These are phyloP conservation scores for Hydrozoanthus gracilis DNA, from an alignment of 92 coral and sea anemone genomes.

Conservation along the genomic window DNA sequence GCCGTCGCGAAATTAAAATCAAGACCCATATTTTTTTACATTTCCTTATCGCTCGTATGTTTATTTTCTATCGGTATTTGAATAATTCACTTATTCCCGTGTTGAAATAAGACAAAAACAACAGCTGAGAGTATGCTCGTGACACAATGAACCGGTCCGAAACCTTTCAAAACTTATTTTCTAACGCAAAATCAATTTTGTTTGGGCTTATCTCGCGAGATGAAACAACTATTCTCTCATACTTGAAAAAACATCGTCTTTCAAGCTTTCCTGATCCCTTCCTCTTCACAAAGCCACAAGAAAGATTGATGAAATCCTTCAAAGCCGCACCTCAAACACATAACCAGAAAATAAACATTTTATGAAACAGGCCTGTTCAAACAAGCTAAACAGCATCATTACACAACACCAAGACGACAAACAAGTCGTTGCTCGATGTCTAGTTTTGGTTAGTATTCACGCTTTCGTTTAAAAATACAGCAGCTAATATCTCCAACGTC, in stretches of 20 bases:
- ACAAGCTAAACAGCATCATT: slow-evolving; percentile 24
- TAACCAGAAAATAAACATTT: slow-evolving; percentile 46
- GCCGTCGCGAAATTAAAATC: slow-evolving; percentile 20
- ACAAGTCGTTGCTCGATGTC: slow-evolving; percentile 19
- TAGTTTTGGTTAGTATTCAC: slow-evolving; percentile 22
- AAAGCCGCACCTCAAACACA: slow-evolving; percentile 51
- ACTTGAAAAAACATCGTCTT: slow-evolving; percentile 40
- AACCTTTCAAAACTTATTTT: slow-evolving; percentile 13
- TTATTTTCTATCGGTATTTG: slow-evolving; percentile 10
- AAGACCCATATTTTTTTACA: neutral
- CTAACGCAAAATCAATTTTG: neutral
- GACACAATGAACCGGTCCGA: neutral
- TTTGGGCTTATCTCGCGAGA: slow-evolving; percentile 32
- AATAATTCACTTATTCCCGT: slow-evolving; percentile 16
- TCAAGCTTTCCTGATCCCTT: slow-evolving; percentile 36
- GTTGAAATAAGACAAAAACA: neutral
- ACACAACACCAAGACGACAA: slow-evolving; percentile 30
- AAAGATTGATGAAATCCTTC: slow-evolving; percentile 30
- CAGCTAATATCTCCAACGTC: neutral
- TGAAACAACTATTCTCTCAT: slow-evolving; percentile 14
- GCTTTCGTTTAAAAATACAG: slow-evolving; percentile 33
- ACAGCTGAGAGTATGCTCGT: neutral
- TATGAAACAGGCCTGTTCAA: slow-evolving; percentile 16
- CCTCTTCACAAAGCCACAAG: slow-evolving; percentile 43
- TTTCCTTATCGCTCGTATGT: slow-evolving; percentile 19